A percentile compares a stretch with the other conserved stretches of the same genome.
Evolutionary conservation across 2,797 vertebrate genomes (phyloP).

Genomic region (Podarcis siculus): DNA sequence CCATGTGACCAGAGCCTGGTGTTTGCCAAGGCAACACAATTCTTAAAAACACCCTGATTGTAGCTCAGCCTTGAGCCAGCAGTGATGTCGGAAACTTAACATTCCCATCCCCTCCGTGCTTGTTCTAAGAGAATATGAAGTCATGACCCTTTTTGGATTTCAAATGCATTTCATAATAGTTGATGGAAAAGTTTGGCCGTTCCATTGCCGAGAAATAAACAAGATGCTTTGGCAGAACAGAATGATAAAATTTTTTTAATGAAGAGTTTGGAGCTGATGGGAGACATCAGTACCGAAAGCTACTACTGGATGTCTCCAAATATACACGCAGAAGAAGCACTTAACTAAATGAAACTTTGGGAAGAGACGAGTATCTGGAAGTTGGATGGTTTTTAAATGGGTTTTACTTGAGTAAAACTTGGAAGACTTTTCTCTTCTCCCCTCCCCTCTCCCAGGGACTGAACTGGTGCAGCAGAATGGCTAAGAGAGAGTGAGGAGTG

Average conservation of each 20-base stretch:
- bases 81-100: background rate
- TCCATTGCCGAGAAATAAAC: constrained; percentile 52
- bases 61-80: background rate
- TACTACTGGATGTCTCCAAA: constrained; percentile 17
- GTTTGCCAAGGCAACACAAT: background rate
- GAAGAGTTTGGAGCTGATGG: constrained; percentile 39
- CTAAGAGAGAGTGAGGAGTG: background rate
- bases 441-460: too few species aligned
- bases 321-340: constrained; percentile 16
- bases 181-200: constrained; percentile 42
- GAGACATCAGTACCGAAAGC: constrained; percentile 27
- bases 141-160: constrained; percentile 16
- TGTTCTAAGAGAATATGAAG: background rate
- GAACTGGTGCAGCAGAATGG: background rate
- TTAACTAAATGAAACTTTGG: constrained; percentile 28
- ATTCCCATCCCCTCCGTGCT: constrained; percentile 2
- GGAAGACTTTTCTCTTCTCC: too few species aligned
- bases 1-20: background rate
- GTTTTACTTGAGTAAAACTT: background rate
- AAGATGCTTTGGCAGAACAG: constrained; percentile 36
- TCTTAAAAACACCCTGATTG: background rate
- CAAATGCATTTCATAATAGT: constrained; percentile 29
- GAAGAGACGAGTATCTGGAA: constrained; percentile 24
- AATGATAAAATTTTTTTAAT: constrained; percentile 19
- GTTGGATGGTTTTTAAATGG: constrained; percentile 37